Evolutionary conservation across 2,113 vertebrate genomes (phyloP), one percentile per base, ranked within the genome.

Genomic region (Macroglossus sobrinus): DNA sequence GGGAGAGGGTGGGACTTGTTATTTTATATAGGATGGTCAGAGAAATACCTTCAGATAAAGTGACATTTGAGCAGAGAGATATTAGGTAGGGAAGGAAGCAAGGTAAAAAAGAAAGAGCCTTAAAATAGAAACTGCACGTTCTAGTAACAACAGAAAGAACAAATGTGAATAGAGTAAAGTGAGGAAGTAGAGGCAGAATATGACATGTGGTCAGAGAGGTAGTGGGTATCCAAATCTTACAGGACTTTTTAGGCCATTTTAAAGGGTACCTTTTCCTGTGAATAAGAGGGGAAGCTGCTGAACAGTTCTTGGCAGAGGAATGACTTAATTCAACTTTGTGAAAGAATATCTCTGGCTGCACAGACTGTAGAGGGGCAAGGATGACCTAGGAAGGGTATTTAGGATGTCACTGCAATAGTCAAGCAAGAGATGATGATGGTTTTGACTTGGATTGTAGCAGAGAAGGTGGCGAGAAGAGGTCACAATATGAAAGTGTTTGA

Each of bases 1-100:
- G 3, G 26, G 24, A 57, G 35, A 47, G 3, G 18, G 6, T 30
- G 0, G 26, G 15, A 3, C 5, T 24, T 30, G 1, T 2, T 40
- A 2, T 45, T 55, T 82, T 59, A 50, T 5, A 7, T 24, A 68
- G 40, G 47, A 82, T 12, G 2, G 2, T 7, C 16, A 26, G 38
- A 92, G 35, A 53, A 89, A 53, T 8, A 26, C 1, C 9, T 88
- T 84, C 33, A 22, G 15, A 38, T 26, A n/a, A 82, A 75, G 35
- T 66, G 14, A 50, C 12, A 11, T 61, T 66, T 57, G 55, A 75
- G 57, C 18, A 82, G 45, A 35, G 45, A 35, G 40, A 15, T 45
- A 33, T 14, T 53, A 88, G 78, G 45, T 16, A 35, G 7, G 3
- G 13, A 63, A 63, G 33, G 24, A 33, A 43, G 26, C 16, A 68